A percentile compares a stretch with the other conserved stretches of the same genome.
These are phyloP conservation scores for Rhinoptilus africanus DNA, from an alignment of 2,113 vertebrate genomes.

Conservation along the genomic window DNA sequence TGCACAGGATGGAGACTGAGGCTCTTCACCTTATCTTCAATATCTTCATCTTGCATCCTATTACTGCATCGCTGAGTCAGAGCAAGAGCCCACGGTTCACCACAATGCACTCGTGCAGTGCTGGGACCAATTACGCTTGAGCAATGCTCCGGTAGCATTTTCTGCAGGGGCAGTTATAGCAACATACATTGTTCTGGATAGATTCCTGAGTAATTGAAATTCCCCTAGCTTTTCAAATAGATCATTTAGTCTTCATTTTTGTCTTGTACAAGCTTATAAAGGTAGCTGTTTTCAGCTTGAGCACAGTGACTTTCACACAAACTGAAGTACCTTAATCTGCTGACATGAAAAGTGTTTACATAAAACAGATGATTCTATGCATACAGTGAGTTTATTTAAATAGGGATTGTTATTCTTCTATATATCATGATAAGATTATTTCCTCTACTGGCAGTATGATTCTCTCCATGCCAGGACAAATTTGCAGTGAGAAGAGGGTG, in stretches of 20 bases:
- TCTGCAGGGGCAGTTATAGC: neutral
- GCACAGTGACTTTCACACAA: neutral
- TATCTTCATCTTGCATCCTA: neutral
- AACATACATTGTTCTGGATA: neutral
- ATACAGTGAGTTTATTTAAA: neutral
- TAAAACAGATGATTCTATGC: neutral
- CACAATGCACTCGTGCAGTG: fast-evolving
- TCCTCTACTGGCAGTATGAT: neutral
- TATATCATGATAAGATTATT: neutral
- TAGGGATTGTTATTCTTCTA: neutral
- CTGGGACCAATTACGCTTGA: neutral
- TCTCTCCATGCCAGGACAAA: neutral
- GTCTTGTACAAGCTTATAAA: neutral
- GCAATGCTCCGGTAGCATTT: neutral
- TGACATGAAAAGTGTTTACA: neutral
- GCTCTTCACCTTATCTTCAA: neutral
- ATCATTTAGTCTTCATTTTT: neutral
- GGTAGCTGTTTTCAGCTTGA: neutral
- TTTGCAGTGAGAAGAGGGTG: neutral
- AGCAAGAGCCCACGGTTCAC: neutral
- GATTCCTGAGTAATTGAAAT: neutral
- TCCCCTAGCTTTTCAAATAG: neutral
- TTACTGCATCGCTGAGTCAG: neutral
- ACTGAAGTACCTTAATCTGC: neutral
- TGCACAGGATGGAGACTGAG: neutral